Evolutionary conservation across 1,140 invertebrate species (phyloP), one percentile per base, ranked within the genome.

Genomic region (Lepidurus arcticus): DNA sequence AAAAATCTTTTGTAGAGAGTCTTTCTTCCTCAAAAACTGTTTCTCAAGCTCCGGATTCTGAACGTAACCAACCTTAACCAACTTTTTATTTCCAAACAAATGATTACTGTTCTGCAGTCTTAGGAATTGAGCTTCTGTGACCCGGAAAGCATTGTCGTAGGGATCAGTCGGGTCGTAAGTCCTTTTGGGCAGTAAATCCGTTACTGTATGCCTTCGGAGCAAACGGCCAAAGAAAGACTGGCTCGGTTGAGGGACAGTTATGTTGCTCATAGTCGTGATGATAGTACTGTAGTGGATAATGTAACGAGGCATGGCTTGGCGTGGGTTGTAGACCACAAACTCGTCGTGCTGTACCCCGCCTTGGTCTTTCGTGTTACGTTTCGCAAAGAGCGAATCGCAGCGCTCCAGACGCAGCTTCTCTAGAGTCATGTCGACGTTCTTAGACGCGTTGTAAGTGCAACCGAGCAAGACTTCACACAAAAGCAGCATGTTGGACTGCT

Each of bases 391-490:
- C 7, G 78, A 78, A 16, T 78, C 78, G 73, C 44, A 78, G 26
- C 73, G 26, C 1, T 7, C 9, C 3, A 43, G 13, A 1, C 26
- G 42, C 21, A 78, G n/a, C 34, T 76, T 34, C 5, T 78, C 78
- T 26, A n/a, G 10, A 75, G 78, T 75, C 78, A 78, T 78, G 44
- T 10, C 7, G 16, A 34, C 11, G 6, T 6, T 11, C 11, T 44
- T 78, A 7, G 10, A 1, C 10, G 77, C 78, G 16, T 34, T 76
- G 10, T 26, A 21, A 11, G 42, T 0, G 7, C 45, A 42, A 13
- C 78, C 78, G 13, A 78, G 73, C 43, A 78, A 43, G 10, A 78
- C 78, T 73, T 78, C 78, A 44, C 78, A 78, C 8, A 78, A 43
- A 24, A 78, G 73, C 34, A 78, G 73, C 78, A 78, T 75, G 42